Evolutionary conservation across 2,888 invertebrate species (phyloP).

Genomic region (Idaea biselata): DNA sequence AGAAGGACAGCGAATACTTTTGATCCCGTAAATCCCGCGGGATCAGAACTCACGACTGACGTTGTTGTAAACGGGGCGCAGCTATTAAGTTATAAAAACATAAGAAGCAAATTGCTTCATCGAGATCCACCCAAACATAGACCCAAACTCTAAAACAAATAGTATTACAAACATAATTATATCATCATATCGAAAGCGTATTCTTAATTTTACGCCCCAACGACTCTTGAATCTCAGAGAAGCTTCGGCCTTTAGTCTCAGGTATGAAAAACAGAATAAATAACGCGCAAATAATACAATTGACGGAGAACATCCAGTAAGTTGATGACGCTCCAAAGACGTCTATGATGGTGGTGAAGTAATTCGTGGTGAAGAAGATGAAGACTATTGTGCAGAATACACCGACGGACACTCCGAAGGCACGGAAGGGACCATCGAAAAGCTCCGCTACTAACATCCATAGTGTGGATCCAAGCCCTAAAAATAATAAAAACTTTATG

Average conservation of each 20-base stretch:
- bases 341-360: constrained; percentile 7
- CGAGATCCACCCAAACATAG: too few species aligned
- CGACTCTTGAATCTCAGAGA: constrained; percentile 16
- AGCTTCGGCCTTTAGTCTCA: constrained; percentile 14
- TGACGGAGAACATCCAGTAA: constrained; percentile 12
- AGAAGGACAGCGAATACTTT: too few species aligned
- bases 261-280: constrained; percentile 11
- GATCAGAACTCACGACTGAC: too few species aligned
- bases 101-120: background rate
- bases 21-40: too few species aligned
- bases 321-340: constrained; percentile 9
- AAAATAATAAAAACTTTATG: background rate
- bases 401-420: constrained; percentile 12
- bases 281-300: constrained; percentile 1
- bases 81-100: background rate
- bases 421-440: constrained; percentile 13
- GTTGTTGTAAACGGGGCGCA: too few species aligned
- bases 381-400: constrained; percentile 5
- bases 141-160: background rate
- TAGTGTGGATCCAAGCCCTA: constrained; percentile 13
- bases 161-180: background rate
- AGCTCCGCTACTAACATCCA: constrained; percentile 19
- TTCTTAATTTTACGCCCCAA: constrained; percentile 6
- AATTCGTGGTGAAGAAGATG: constrained; percentile 11
- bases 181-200: background rate